Conservation (phyloP, 2,797 vertebrate species). For the Notamacropus eugenii region DNA sequence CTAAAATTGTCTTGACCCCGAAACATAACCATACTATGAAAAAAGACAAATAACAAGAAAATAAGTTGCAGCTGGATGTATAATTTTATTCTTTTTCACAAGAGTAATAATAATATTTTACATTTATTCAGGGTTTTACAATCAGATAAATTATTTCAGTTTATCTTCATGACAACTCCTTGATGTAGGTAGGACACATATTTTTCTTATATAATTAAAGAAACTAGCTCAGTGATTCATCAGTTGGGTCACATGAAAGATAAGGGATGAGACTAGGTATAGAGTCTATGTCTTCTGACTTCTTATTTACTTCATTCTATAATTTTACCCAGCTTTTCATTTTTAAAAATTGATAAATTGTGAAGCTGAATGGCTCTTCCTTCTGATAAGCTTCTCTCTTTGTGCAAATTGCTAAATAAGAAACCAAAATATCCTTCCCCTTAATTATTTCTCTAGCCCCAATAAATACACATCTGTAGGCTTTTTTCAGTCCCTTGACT, state of each 20-base stretch:
- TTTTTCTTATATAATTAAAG: not conserved
- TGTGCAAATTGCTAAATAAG: not conserved
- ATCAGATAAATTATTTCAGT: not conserved
- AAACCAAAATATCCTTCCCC: not conserved
- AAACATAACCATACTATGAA: not conserved
- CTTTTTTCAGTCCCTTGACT: not conserved
- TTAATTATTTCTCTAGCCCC: not conserved
- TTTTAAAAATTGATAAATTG: not conserved
- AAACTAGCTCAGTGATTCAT: not conserved
- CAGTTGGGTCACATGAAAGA: not conserved
- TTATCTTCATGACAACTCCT: too few relatives aligned
- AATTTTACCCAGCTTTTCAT: not conserved
- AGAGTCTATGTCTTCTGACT: not conserved
- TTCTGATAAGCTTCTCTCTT: not conserved
- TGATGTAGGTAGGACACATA: not conserved
- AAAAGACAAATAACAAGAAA: not conserved
- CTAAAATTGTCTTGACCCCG: not conserved
- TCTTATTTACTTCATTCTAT: not conserved
- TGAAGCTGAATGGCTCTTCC: not conserved
- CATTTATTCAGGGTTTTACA: not conserved
- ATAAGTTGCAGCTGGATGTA: not conserved
- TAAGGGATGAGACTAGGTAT: not conserved
- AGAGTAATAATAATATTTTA: not conserved
- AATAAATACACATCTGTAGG: not conserved
- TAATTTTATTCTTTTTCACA: not conserved